phyloP scores from a whole-genome alignment of 2,888 invertebrate species.

The Nudaria mundana region DNA sequence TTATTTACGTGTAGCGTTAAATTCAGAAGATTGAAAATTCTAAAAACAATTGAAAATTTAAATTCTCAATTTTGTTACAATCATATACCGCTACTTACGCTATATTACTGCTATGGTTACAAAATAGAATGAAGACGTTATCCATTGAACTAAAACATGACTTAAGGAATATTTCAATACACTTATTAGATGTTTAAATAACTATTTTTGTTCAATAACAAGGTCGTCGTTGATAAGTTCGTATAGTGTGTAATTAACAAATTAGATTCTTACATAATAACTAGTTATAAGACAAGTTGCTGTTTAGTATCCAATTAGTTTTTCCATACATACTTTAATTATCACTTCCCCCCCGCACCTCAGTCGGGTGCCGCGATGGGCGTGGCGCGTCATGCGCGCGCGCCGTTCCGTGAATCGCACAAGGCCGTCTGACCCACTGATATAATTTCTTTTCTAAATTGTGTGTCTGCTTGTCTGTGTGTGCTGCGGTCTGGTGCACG shows the following conservation, averaged over 20 bases:
- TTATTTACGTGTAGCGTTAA: no score
- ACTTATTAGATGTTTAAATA: not conserved
- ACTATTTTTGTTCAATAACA: not conserved
- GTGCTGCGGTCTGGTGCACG: slow-evolving; percentile 28
- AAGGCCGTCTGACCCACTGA: slow-evolving; percentile 63
- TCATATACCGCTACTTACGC: no score
- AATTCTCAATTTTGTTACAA: no score
- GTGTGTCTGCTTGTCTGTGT: slow-evolving; percentile 28
- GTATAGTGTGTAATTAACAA: not conserved
- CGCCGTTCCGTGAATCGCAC: slow-evolving; percentile 56
- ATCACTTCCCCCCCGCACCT: slow-evolving; percentile 9
- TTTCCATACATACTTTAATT: slow-evolving; percentile 25
- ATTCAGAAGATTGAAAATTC: no score
- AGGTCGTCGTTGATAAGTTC: not conserved
- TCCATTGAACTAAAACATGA: no score
- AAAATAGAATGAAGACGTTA: no score
- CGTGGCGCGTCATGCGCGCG: slow-evolving; percentile 51
- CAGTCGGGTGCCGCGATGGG: slow-evolving; percentile 30
- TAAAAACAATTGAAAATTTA: no score
- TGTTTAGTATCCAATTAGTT: slow-evolving; percentile 12
- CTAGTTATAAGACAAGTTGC: not conserved
- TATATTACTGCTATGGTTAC: no score
- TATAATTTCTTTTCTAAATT: slow-evolving; percentile 44
- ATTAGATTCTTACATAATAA: not conserved
- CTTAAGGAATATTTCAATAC: no score